These are phyloP conservation scores for Azorinus chamasolen DNA, from an alignment of 2,888 invertebrate species.

Conservation along the genomic window DNA sequence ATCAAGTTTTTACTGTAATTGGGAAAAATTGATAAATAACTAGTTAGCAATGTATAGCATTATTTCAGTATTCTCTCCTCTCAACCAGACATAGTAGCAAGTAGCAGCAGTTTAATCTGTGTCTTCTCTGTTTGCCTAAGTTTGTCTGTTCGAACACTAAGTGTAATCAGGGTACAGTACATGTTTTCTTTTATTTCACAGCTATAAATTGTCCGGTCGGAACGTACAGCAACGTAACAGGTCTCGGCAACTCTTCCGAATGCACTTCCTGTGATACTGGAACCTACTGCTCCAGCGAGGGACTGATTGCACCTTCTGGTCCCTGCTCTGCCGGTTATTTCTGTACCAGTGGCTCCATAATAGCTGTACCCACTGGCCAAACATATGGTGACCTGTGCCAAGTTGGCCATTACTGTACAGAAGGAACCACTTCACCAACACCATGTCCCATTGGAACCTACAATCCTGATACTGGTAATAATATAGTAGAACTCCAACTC, in stretches of 20 bases:
- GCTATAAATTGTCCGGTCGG: slow-evolving; percentile 79
- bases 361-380: slow-evolving; percentile 73
- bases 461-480: slow-evolving; percentile 78
- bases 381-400: slow-evolving; percentile 82
- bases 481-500: too few relatives aligned
- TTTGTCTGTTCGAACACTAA: too few relatives aligned
- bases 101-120: too few relatives aligned
- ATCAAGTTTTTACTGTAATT: too few relatives aligned
- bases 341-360: slow-evolving; percentile 77
- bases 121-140: too few relatives aligned
- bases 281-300: slow-evolving; percentile 77
- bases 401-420: slow-evolving; percentile 81
- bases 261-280: slow-evolving; percentile 83
- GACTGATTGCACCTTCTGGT: slow-evolving; percentile 72
- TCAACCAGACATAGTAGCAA: too few relatives aligned
- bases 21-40: too few relatives aligned
- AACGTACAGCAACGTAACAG: slow-evolving; percentile 82
- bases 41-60: too few relatives aligned
- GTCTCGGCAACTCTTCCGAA: slow-evolving; percentile 72
- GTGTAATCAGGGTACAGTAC: too few relatives aligned
- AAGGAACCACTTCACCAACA: slow-evolving; percentile 77
- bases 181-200: slow-evolving; percentile 52
- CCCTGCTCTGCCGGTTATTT: slow-evolving; percentile 81
- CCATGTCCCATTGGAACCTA: slow-evolving; percentile 82
- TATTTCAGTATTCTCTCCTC: too few relatives aligned